Conservation (phyloP, 2,113 vertebrate genomes). For the Numenius arquata region DNA sequence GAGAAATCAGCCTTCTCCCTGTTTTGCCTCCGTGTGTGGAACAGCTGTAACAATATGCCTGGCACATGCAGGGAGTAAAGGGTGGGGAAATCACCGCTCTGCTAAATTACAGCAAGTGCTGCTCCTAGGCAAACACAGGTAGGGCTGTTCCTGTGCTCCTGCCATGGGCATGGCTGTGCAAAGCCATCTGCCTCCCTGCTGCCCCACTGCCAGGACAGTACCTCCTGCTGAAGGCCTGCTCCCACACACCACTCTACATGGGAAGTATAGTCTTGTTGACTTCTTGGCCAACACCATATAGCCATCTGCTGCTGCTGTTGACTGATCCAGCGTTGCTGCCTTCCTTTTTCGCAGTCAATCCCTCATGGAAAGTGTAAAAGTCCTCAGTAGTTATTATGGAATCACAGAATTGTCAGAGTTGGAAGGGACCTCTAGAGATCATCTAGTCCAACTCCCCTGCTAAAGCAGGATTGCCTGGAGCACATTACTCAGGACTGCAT, state of each 20-base stretch:
- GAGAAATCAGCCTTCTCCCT: neutral
- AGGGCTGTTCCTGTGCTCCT: neutral
- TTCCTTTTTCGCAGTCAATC: neutral
- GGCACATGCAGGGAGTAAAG: neutral
- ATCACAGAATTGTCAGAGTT: too few relatives aligned
- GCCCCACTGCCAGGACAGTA: neutral
- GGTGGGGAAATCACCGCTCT: neutral
- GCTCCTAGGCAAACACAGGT: neutral
- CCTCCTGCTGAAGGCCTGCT: neutral
- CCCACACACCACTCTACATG: neutral
- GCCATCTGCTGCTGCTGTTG: neutral
- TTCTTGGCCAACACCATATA: neutral
- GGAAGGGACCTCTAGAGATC: too few relatives aligned
- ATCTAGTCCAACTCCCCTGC: too few relatives aligned
- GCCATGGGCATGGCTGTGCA: rapidly evolving
- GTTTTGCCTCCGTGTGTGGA: rapidly evolving
- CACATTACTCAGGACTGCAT: too few relatives aligned
- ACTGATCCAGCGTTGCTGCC: neutral
- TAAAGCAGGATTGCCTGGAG: too few relatives aligned
- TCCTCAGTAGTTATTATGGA: neutral
- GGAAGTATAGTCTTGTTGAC: neutral
- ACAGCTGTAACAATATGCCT: neutral
- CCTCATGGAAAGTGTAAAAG: neutral
- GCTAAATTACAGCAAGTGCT: neutral
- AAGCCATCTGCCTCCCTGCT: neutral